Percentiles rank a stretch among this genome's conserved stretches.
Evolutionary conservation across 2,888 invertebrate genomes (phyloP).

Genomic region (Athripsodes cinereus): DNA sequence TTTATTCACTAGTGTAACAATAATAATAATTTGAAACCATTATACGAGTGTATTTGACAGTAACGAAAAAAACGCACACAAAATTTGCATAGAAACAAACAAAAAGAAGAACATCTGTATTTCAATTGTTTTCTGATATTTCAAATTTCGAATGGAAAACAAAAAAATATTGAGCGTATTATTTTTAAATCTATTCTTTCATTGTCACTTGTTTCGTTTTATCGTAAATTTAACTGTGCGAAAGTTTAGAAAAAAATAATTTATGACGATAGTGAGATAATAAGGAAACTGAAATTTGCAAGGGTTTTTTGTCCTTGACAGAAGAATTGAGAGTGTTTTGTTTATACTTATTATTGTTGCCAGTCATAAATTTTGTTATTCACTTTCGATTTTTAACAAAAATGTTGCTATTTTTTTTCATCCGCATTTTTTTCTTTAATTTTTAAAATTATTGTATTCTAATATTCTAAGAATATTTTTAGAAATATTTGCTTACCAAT

Average conservation of each 20-base stretch:
- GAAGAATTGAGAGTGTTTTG: conserved; percentile 1
- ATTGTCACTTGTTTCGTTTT: background rate
- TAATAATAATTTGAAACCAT: too few relatives aligned
- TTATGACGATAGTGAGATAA: background rate
- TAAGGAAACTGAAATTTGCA: background rate
- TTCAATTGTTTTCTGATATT: background rate
- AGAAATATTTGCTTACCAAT: background rate
- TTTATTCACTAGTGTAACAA: too few relatives aligned
- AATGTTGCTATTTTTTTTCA: background rate
- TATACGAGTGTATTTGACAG: too few relatives aligned
- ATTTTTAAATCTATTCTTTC: background rate
- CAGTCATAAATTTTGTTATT: background rate
- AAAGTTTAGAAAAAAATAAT: background rate
- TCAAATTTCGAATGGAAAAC: background rate
- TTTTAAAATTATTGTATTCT: background rate
- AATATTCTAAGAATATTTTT: background rate
- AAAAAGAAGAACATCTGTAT: background rate
- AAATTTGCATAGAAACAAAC: conserved; percentile 1
- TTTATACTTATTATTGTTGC: background rate
- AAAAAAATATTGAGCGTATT: too few relatives aligned
- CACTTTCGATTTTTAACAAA: background rate
- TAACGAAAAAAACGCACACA: background rate
- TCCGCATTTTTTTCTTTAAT: background rate
- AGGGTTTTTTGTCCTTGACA: conserved; percentile 1
- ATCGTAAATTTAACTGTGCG: background rate